Conservation (phyloP, 2,888 invertebrate species). For the Venusia cambrica region DNA sequence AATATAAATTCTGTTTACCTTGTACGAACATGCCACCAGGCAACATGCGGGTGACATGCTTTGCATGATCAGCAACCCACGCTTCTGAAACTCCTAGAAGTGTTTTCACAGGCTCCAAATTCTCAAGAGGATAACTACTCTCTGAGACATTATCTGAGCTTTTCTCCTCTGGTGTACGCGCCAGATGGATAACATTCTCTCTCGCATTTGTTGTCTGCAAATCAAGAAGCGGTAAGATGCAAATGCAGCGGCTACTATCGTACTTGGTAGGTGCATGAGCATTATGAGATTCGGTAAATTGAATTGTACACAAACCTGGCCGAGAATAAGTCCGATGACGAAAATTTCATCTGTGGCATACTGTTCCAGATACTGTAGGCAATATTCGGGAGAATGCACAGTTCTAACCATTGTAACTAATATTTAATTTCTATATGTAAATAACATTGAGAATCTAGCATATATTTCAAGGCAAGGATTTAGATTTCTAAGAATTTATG, state of each 20-base stretch:
- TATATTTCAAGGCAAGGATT: no score
- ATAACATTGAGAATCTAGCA: no score
- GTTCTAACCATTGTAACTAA: conserved; percentile 83
- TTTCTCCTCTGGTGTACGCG: conserved; percentile 86
- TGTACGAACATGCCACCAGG: conserved; percentile 94
- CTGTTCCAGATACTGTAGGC: conserved; percentile 84
- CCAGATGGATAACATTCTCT: conserved; percentile 90
- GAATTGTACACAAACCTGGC: conserved; percentile 82
- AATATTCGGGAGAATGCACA: conserved; percentile 85
- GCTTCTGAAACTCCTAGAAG: conserved; percentile 83
- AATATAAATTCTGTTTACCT: no score
- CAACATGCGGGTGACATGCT: conserved; percentile 93
- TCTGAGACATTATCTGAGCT: conserved; percentile 52
- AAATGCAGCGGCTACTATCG: no score
- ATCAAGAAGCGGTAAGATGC: conserved; percentile 5
- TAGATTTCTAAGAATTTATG: no score
- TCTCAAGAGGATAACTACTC: conserved; percentile 51
- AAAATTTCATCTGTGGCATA: conserved; percentile 83
- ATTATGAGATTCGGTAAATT: no score
- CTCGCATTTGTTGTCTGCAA: conserved; percentile 82
- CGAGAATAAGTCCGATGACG: conserved; percentile 88
- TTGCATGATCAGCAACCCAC: conserved; percentile 90
- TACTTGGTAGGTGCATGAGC: no score
- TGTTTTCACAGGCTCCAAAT: conserved; percentile 62
- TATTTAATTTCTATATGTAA: no score